Evolutionary conservation across 2,113 vertebrate species (phyloP), one percentile per base, ranked within the genome.

Genomic region (Benitochromis conjunctus): DNA sequence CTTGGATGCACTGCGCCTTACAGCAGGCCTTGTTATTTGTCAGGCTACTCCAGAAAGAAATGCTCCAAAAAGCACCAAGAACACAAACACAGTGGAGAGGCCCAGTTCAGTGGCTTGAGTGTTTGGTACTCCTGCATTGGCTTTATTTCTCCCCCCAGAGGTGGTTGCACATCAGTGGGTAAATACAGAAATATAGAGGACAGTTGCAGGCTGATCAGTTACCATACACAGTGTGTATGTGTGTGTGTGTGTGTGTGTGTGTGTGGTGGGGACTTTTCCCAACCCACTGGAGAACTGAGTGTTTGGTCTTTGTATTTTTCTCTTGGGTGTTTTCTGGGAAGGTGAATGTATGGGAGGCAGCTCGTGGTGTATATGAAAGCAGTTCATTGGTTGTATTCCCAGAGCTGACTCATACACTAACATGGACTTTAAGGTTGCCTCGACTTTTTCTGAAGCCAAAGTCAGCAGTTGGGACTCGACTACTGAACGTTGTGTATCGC

Each of bases 241-340:
- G 11, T 43, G 9, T 43, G 43, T 14, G 12, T 46, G 12, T 46
- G 41, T 43, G 43, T 46, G 9, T 21, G 62, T 21, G 66, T 46
- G 66, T 21, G n/a, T n/a, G n/a, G n/a, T n/a, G n/a, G n/a, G n/a
- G n/a, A n/a, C n/a, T n/a, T 0, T 18, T 9, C 10, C 66, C 41
- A 26, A 18, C 66, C 21, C 41, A 26, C 5, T 46, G 66, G 5
- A 26, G 66, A 71, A 41, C 43, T 48, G 43, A 74, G 24, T 31
- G 24, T 51, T 74, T 51, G 69, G 24, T 31, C 43, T 48, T 71
- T 48, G 2, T 48, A 2, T 48, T 74, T 51, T 48, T 74, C 69
- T 74, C 43, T 29, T 31, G 69, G 69, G 43, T 48, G 69, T 12
- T 29, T 48, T 74, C 41, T 74, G 69, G 21, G 43, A 46, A 74